Evolutionary conservation across 1,140 invertebrate species (phyloP).

Genomic region (Ips nitidus): DNA sequence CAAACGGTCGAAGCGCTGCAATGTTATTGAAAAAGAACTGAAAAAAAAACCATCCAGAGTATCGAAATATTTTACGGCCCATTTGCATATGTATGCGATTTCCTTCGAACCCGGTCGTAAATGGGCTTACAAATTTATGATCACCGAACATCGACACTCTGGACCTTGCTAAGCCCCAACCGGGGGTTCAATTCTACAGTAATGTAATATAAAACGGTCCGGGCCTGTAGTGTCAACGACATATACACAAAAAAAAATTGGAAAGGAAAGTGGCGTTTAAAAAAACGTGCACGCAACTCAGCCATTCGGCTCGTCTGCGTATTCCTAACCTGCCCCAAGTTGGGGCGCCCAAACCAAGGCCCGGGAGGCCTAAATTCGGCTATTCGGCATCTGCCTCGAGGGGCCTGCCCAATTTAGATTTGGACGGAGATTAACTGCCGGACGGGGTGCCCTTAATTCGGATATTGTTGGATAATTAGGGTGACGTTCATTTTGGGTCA

Average conservation of each 20-base stretch:
- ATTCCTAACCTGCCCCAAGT: constrained; percentile 18
- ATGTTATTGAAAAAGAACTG: not conserved
- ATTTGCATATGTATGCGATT: not conserved
- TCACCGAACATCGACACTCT: not conserved
- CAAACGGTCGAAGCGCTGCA: not conserved
- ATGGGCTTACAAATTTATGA: not conserved
- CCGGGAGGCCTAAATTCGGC: constrained; percentile 20
- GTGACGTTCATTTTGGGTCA: constrained; percentile 6
- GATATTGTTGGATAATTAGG: constrained; percentile 2
- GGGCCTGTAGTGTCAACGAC: not conserved
- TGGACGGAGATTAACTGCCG: constrained; percentile 12
- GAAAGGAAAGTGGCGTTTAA: constrained; percentile 14
- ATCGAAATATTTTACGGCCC: constrained; percentile 1
- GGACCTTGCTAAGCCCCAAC: not conserved
- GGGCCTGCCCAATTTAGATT: constrained; percentile 17
- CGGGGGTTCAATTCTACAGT: not conserved
- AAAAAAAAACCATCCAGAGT: not conserved
- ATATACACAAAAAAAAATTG: not conserved
- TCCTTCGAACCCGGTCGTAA: not conserved
- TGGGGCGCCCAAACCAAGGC: constrained; percentile 10
- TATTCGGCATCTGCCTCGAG: constrained; percentile 24
- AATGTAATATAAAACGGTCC: not conserved
- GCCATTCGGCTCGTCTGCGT: constrained; percentile 24
- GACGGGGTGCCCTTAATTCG: constrained; percentile 9
- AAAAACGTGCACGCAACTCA: constrained; percentile 23